A percentile compares a stretch with the other conserved stretches of the same genome.
These are phyloP conservation scores for Nixonia krombeini DNA, from an alignment of 1,140 invertebrate species.

Conservation along the genomic window DNA sequence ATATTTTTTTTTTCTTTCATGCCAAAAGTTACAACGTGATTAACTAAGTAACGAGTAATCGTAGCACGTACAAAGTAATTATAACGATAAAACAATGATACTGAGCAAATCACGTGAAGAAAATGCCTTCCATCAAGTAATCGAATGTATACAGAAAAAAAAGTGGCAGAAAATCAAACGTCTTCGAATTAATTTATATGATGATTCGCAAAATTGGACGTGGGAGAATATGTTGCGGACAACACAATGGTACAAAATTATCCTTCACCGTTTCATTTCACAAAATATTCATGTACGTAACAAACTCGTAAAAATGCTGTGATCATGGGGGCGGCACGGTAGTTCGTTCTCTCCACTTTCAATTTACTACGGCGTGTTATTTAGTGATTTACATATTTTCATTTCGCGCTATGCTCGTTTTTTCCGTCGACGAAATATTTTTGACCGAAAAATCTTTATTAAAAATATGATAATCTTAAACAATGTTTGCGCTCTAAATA, in stretches of 20 bases:
- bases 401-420: conserved; percentile 8
- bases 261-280: background rate
- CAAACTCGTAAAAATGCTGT: background rate
- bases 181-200: background rate
- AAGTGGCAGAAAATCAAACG: too few species aligned
- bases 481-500: too few species aligned
- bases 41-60: too few species aligned
- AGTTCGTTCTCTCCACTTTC: conserved; percentile 14
- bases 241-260: background rate
- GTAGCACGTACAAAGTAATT: too few species aligned
- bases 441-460: background rate
- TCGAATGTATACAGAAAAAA: too few species aligned
- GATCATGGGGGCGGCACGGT: background rate
- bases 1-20: too few species aligned
- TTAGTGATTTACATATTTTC: conserved; percentile 18
- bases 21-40: too few species aligned
- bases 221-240: conserved; percentile 1
- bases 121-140: too few species aligned
- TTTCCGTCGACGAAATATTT: background rate
- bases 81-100: too few species aligned
- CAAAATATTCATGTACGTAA: conserved; percentile 2
- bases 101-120: too few species aligned
- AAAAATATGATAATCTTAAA: background rate
- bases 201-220: background rate
- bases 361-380: conserved; percentile 11